Base-by-base conservation (phyloP, 2,888 invertebrate species). In the Anagyrus pseudococci region DNA sequence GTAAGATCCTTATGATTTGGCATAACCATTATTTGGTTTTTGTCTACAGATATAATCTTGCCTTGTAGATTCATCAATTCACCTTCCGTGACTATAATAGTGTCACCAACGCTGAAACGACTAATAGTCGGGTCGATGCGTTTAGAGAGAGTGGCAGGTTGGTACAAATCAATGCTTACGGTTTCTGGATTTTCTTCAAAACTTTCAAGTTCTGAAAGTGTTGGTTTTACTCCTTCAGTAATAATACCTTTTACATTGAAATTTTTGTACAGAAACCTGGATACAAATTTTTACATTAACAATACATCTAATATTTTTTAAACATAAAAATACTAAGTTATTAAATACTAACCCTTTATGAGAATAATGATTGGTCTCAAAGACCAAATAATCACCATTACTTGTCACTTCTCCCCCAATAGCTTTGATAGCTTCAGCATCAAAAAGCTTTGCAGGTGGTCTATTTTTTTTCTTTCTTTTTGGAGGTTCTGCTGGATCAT, bases 351-450 rank as follows among this genome's bases (percentile, higher is more conserved):
- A 77, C 50, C 93, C 93, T 81, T 97, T 95, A 3, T 96, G 86
- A 1, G 94, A 95, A 82, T 96, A 99, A 67, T 96, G 88, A 81
- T 97, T 97, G 50, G 96, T 95, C 82, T 98, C 97, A 79, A 98
- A 98, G 57, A 97, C 91, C 53, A 96, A 84, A 80, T 97, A 98
- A 78, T 98, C 98, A 78, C 98, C 98, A 81, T 98, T 98, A 0
- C 92, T 94, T 0, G 94, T 93, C 0, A 98, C 94, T 79, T 98
- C 97, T 0, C 97, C 97, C 7, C 98, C 98, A 70, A 98, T 96
- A 0, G 93, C 84, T 67, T 94, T 84, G 64, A 98, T 93, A 3
- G 96, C 95, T 81, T 98, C 98, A 0, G 94, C 92, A 82, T 98
- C 97, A 79, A 98, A 98, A 0, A 96, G 91, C 82, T 97, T 97